These are phyloP conservation scores for Hafferia zeledoni DNA, from an alignment of 2,797 vertebrate genomes.

Conservation along the genomic window DNA sequence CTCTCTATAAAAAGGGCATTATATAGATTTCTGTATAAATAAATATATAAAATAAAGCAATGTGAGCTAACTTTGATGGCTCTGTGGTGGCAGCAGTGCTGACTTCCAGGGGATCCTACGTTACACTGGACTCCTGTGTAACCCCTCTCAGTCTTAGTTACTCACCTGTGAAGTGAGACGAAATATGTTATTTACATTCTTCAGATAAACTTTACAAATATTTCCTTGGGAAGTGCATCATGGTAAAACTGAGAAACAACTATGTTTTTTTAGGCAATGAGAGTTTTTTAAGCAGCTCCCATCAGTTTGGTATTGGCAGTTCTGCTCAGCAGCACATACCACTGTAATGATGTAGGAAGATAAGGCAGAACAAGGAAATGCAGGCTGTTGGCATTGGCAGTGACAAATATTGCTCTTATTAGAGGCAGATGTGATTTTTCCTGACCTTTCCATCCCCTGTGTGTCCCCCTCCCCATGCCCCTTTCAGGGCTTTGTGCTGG, in stretches of 20 bases:
- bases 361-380: background rate
- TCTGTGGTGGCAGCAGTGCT: background rate
- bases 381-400: background rate
- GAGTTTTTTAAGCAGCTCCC: background rate
- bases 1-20: fast-evolving
- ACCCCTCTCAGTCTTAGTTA: background rate
- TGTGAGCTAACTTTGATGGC: background rate
- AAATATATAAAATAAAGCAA: background rate
- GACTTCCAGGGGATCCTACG: background rate
- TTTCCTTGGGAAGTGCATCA: background rate
- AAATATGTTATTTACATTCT: background rate
- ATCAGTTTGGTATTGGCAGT: background rate
- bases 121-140: background rate
- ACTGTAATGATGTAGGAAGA: fast-evolving
- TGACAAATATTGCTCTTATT: background rate
- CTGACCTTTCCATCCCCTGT: background rate
- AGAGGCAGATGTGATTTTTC: constrained; percentile 27
- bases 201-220: background rate
- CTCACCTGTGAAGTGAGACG: background rate
- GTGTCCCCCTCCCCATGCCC: background rate
- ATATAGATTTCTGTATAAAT: background rate
- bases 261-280: fast-evolving
- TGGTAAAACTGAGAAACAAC: background rate
- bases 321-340: background rate
- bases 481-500: constrained; percentile 91